Base-by-base conservation (phyloP, 2,888 invertebrate genomes). In the Chouioia cunea region DNA sequence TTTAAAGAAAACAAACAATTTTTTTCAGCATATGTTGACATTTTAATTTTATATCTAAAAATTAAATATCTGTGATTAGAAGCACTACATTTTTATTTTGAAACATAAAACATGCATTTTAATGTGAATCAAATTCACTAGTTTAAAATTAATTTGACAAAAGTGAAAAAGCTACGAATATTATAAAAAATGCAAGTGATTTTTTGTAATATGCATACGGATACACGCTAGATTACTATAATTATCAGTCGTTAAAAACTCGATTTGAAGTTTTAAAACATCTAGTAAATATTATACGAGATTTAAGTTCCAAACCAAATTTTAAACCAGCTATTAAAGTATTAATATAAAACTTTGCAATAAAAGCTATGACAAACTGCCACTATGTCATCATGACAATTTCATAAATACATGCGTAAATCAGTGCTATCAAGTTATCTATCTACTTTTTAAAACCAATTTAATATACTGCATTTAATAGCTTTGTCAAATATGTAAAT, bases 401-500 rank as follows among this genome's bases (percentile, higher is more conserved):
- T 56, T 64, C 52, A 50, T 63, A 57, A 59, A 36, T 23, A 22
- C 44, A n/a, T 14, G 58, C 65, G 58, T 58, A 65, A 65, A 65
- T 50, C 50, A 58, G 58, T 48, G 23, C 18, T n/a, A 64, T 65
- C 4, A 14, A 62, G 27, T 47, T 16, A 66, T 53, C 53, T 57
- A 20, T 36, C 36, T 15, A 47, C 36, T 36, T 36, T 36, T 36
- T 10, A 36, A 36, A 36, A 36, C 36, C 36, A 59, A 18, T 54
- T 43, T n/a, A 36, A 62, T 18, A 46, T 20, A 43, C 14, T 43
- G 54, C 27, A 56, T 56, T 64, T 50, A 44, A 4, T 58, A 48
- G 48, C 44, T 71, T 59, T 53, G 16, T 53, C 20, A 57, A 65
- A 71, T 64, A 57, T 69, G 65, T 63, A 73, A 62, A 73, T 63